Base-by-base conservation (phyloP, 1,140 invertebrate species). In the Paramacrobiotus metropolitanus region DNA sequence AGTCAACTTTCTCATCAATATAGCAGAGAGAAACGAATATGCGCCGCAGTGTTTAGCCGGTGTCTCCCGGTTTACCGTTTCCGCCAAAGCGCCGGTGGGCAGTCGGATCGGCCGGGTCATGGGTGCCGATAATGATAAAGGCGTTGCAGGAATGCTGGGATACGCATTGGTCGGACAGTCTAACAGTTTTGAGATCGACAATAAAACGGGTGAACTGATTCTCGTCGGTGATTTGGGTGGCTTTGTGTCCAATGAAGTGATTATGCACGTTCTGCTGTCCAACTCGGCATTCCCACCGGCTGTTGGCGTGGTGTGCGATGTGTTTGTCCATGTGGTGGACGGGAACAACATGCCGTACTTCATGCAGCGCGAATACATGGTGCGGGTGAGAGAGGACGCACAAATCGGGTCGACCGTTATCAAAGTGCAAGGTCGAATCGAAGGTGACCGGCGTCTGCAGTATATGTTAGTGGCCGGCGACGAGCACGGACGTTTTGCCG, bases 11-110 rank as follows among this genome's bases (percentile, higher is more conserved):
- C 70, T 77, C 1, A 80, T 95, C 1, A 79, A 86, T 66, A 80
- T 96, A 4, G 84, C 82, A 0, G 87, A 90, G 0, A 81, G 87
- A 0, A 95, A 95, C 72, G 91, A 96, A 73, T 94, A 80, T 68
- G 87, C 82, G 72, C 92, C 92, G 0, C 81, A 82, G 66, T 98
- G 97, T 70, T 77, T 87, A 45, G 84, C 92, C 72, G 82, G 86
- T 0, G 83, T 86, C 0, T 96, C 95, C 69, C 83, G 87, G 66
- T 90, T 95, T 72, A 84, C 87, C 67, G 86, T 95, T 3, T 91
- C 87, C 9, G 92, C 96, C 74, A 88, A 87, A 29, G 85, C 87
- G 0, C 80, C 83, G 62, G 80, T 91, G 15, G 89, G 88, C 3
- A 86, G 84, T 2, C 80, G 80, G 24, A 82, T 96, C 28, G 90